Evolutionary conservation across 1,140 invertebrate species (phyloP).

Genomic region (Acromyrmex echinatior): DNA sequence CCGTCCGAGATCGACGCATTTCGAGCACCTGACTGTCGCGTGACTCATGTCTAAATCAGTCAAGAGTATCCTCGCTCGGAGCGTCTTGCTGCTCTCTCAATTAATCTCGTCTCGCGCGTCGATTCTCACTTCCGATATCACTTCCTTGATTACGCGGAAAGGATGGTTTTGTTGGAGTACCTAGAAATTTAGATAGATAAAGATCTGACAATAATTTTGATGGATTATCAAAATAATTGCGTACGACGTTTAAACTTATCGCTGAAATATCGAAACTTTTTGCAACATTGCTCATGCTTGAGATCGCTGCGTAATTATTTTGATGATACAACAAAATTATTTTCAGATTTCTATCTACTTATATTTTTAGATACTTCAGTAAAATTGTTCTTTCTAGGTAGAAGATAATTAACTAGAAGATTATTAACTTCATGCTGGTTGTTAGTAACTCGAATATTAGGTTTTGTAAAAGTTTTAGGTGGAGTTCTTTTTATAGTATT

Average conservation of each 20-base stretch:
- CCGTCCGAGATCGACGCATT: constrained; percentile 70
- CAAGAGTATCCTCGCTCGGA: constrained; percentile 34
- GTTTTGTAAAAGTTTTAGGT: neutral
- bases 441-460: neutral
- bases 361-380: too few species aligned
- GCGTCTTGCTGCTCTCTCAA: constrained; percentile 22
- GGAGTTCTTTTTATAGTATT: neutral
- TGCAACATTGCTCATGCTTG: too few species aligned
- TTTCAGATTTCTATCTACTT: too few species aligned
- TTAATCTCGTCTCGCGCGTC: constrained; percentile 24
- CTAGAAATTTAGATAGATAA: too few species aligned
- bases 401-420: neutral
- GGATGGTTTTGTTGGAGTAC: too few species aligned
- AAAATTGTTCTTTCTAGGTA: too few species aligned
- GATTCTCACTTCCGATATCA: constrained; percentile 10
- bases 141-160: neutral
- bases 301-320: too few species aligned
- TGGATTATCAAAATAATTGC: too few species aligned
- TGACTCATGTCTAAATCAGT: constrained; percentile 69
- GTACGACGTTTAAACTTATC: too few species aligned
- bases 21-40: constrained; percentile 58
- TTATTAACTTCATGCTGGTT: neutral
- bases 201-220: too few species aligned
- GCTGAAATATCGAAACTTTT: too few species aligned
- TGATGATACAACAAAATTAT: too few species aligned